Conservation (phyloP, 2,888 invertebrate genomes). For the Apotomis turbidana region DNA sequence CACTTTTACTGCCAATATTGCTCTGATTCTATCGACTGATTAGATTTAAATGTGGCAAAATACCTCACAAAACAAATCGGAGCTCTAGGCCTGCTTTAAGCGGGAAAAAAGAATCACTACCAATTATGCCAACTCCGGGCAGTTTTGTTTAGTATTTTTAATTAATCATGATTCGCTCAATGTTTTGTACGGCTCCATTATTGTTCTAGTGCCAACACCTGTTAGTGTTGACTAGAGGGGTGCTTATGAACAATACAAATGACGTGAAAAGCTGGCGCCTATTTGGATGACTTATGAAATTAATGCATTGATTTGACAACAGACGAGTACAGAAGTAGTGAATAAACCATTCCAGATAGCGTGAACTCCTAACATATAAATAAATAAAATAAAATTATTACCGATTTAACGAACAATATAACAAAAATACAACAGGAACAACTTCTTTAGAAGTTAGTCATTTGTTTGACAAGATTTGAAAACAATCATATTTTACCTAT, state of each 20-base stretch:
- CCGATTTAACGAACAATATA: too few relatives aligned
- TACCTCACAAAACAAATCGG: too few relatives aligned
- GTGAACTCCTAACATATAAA: not conserved
- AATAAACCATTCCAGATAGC: not conserved
- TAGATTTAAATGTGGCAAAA: too few relatives aligned
- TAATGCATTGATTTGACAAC: constrained; percentile 9
- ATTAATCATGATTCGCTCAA: constrained; percentile 36
- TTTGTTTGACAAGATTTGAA: too few relatives aligned
- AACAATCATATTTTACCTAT: too few relatives aligned
- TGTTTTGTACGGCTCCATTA: not conserved
- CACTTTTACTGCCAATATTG: too few relatives aligned
- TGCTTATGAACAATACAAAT: constrained; percentile 3
- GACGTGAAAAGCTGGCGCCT: constrained; percentile 27
- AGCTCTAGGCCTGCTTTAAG: too few relatives aligned
- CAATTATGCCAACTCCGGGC: not conserved
- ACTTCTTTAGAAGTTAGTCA: too few relatives aligned
- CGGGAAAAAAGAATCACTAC: not conserved
- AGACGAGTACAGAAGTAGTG: not conserved
- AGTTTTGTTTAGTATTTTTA: constrained; percentile 40
- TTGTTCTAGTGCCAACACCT: constrained; percentile 34
- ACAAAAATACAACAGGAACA: too few relatives aligned
- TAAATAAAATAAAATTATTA: too few relatives aligned
- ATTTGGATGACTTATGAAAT: constrained; percentile 19
- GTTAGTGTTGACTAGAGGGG: constrained; percentile 22
- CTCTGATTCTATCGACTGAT: too few relatives aligned